A percentile compares a stretch with the other conserved stretches of the same genome.
These are phyloP conservation scores for Drosophila pseudotalamancana DNA, from an alignment of 2,888 invertebrate species.

Conservation along the genomic window DNA sequence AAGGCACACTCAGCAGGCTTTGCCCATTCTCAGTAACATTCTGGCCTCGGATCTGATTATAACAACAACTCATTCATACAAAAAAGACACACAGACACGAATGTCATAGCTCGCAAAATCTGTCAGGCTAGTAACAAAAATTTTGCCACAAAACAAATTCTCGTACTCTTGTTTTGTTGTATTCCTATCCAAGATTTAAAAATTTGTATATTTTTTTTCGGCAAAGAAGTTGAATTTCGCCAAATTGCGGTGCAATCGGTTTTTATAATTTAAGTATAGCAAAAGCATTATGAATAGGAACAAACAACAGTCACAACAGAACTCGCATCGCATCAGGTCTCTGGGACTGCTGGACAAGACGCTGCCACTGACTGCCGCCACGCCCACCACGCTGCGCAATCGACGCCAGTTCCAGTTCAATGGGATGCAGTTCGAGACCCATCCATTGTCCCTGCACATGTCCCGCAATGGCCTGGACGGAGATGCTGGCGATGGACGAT, in stretches of 20 bases:
- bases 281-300: slow-evolving; percentile 14
- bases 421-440: slow-evolving; percentile 43
- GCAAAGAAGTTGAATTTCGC: slow-evolving; percentile 10
- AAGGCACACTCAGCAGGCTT: slow-evolving; percentile 38
- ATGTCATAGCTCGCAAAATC: slow-evolving; percentile 29
- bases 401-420: slow-evolving; percentile 49
- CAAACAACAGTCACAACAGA: not conserved
- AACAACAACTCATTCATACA: slow-evolving; percentile 27
- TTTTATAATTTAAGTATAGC: not conserved
- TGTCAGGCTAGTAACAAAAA: slow-evolving; percentile 13
- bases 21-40: slow-evolving; percentile 11
- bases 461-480: not conserved
- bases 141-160: slow-evolving; percentile 4
- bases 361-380: slow-evolving; percentile 25
- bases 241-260: slow-evolving; percentile 12
- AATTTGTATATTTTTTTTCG: slow-evolving; percentile 27
- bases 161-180: slow-evolving; percentile 4
- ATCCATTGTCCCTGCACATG: slow-evolving; percentile 10
- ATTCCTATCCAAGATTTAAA: slow-evolving; percentile 5
- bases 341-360: slow-evolving; percentile 41
- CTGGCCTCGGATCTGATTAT: slow-evolving; percentile 14
- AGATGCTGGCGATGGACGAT: slow-evolving; percentile 34
- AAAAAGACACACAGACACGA: slow-evolving; percentile 19
- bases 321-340: not conserved
- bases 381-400: slow-evolving; percentile 35